phyloP scores from a whole-genome alignment of 2,113 vertebrate genomes.

The Girardinichthys multiradiatus region DNA sequence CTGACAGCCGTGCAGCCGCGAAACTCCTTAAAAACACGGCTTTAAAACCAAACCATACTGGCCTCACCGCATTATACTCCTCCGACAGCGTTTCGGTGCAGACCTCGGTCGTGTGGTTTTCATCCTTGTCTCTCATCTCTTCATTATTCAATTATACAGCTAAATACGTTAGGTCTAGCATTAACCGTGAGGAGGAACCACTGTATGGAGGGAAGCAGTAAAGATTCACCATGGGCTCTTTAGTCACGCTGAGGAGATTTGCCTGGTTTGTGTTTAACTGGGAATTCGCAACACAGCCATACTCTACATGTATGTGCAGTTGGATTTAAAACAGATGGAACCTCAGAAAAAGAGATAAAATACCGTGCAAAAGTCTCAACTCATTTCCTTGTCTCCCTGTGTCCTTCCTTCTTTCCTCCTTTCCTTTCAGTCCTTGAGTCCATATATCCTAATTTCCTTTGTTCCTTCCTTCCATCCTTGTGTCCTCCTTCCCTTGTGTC shows the following conservation, averaged over 20 bases:
- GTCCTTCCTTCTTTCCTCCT: background rate
- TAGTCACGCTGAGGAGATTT: conserved; percentile 41
- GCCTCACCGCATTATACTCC: conserved; percentile 42
- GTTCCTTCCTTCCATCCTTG: too few species aligned
- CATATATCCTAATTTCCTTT: too few species aligned
- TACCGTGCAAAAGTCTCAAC: background rate
- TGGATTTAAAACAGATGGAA: conserved; percentile 29
- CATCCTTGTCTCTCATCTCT: conserved; percentile 58
- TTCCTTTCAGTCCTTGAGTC: too few species aligned
- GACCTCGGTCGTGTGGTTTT: conserved; percentile 59
- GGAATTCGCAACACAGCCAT: conserved; percentile 36
- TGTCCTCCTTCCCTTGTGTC: too few species aligned
- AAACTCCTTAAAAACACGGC: conserved; percentile 25
- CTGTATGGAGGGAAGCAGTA: conserved; percentile 43
- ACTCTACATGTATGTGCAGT: conserved; percentile 42
- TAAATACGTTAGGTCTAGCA: conserved; percentile 63
- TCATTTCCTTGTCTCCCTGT: background rate
- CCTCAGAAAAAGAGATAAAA: conserved; percentile 2
- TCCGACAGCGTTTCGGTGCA: conserved; percentile 48
- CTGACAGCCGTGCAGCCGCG: conserved; percentile 45
- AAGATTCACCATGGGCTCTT: conserved; percentile 38
- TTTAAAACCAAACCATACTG: conserved; percentile 53
- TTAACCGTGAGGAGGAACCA: conserved; percentile 56
- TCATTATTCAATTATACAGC: conserved; percentile 78
- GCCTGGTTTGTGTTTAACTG: conserved; percentile 54